Evolutionary conservation across 2,113 vertebrate species (phyloP).

Genomic region (Potamarius usumacintae): DNA sequence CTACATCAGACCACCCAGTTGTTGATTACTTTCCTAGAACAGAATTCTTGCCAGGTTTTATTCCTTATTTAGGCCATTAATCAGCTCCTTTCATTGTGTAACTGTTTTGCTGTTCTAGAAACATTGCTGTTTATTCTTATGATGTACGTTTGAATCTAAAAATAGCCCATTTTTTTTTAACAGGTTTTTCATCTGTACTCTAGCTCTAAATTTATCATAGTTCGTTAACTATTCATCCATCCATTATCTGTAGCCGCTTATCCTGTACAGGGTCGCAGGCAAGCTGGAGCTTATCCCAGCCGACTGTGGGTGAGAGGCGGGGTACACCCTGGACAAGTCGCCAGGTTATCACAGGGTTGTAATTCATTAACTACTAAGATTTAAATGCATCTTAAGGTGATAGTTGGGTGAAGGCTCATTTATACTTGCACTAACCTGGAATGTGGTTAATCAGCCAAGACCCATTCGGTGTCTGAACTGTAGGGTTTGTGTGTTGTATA

Average conservation of each 20-base stretch:
- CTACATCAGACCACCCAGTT: neutral
- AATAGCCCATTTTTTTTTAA: neutral
- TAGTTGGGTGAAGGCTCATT: neutral
- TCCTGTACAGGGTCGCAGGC: no score
- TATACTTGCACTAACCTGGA: neutral
- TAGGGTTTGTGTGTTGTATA: neutral
- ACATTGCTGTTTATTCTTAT: neutral
- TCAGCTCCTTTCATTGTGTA: neutral
- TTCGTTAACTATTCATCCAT: neutral
- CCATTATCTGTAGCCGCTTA: no score
- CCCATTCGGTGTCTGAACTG: neutral
- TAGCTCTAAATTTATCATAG: neutral
- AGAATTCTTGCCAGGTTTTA: neutral
- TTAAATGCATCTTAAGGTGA: neutral
- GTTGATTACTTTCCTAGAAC: neutral
- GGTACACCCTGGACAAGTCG: no score
- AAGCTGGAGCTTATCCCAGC: no score
- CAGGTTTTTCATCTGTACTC: neutral
- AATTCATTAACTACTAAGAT: neutral
- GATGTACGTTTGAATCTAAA: neutral
- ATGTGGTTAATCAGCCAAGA: neutral
- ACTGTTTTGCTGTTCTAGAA: neutral
- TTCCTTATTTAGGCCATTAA: neutral
- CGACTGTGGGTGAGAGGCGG: no score
- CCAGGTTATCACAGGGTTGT: no score